Evolutionary conservation across 2,113 vertebrate genomes (phyloP).

Genomic region (Pomatorhinus ruficollis): DNA sequence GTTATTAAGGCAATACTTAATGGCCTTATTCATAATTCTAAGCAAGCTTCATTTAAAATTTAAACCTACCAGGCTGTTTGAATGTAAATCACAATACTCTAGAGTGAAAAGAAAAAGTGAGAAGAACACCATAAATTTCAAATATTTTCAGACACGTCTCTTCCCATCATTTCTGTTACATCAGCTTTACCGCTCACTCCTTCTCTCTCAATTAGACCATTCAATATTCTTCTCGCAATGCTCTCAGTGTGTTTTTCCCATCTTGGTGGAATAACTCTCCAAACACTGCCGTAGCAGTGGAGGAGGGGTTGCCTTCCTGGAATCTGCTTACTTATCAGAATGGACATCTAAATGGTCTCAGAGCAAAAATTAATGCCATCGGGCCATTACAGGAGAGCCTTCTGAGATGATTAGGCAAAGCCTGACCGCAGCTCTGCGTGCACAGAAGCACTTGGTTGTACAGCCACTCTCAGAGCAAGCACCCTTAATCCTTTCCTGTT

Average conservation of each 20-base stretch:
- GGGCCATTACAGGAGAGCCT: not conserved
- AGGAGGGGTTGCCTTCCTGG: slow-evolving; percentile 5
- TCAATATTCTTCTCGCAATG: not conserved
- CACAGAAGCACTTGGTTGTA: not conserved
- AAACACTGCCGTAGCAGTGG: not conserved
- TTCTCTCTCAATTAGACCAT: not conserved
- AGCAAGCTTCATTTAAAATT: slow-evolving; percentile 46
- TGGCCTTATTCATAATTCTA: slow-evolving; percentile 13
- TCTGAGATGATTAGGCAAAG: not conserved
- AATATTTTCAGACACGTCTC: slow-evolving; percentile 4
- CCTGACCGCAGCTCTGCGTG: not conserved
- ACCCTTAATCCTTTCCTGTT: not conserved
- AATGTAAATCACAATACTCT: not conserved
- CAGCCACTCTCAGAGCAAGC: not conserved
- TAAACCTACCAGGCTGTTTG: not conserved
- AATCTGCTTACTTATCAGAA: not conserved
- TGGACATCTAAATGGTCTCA: slow-evolving; percentile 4
- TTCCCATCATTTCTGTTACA: slow-evolving; percentile 24
- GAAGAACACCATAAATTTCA: not conserved
- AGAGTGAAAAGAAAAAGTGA: not conserved
- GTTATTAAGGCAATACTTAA: slow-evolving; percentile 22
- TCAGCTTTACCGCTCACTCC: not conserved
- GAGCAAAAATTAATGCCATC: not conserved
- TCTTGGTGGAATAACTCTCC: not conserved
- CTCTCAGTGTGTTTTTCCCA: not conserved